Conservation (phyloP, 1,140 invertebrate genomes). For the Cyclargus thomasi region DNA sequence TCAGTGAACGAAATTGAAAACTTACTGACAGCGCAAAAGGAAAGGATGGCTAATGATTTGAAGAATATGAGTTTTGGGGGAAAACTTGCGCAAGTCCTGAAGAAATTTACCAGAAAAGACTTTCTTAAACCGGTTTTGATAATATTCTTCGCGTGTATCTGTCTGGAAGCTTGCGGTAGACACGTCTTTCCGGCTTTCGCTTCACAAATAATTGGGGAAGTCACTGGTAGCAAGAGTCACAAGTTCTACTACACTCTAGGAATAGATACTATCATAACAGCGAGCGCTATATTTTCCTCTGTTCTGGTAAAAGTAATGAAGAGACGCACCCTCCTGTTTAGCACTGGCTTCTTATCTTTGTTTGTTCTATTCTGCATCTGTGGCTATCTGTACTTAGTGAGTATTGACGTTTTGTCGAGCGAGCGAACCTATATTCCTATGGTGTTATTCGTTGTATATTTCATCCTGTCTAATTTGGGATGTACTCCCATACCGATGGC, state of each 20-base stretch:
- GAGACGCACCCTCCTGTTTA: slow-evolving; percentile 45
- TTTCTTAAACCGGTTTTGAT: slow-evolving; percentile 50
- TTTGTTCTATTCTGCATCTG: slow-evolving; percentile 36
- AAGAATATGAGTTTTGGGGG: slow-evolving; percentile 14
- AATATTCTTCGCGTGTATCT: slow-evolving; percentile 32
- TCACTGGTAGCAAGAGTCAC: slow-evolving; percentile 39
- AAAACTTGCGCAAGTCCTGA: slow-evolving; percentile 32
- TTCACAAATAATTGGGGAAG: slow-evolving; percentile 44
- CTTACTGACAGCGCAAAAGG: slow-evolving; percentile 43
- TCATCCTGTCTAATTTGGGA: slow-evolving; percentile 51
- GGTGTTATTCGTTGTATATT: slow-evolving; percentile 42
- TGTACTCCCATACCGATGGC: slow-evolving; percentile 54
- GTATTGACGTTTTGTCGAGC: slow-evolving; percentile 35
- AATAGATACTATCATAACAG: slow-evolving; percentile 51
- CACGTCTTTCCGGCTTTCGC: slow-evolving; percentile 59
- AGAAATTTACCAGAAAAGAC: slow-evolving; percentile 47
- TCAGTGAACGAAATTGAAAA: slow-evolving; percentile 41
- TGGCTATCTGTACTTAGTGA: slow-evolving; percentile 38
- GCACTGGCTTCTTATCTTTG: slow-evolving; percentile 40
- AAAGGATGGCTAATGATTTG: slow-evolving; percentile 19
- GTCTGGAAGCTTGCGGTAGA: slow-evolving; percentile 49
- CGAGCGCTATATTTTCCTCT: slow-evolving; percentile 47
- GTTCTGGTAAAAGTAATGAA: slow-evolving; percentile 47
- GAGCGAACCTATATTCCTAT: slow-evolving; percentile 42
- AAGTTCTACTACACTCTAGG: slow-evolving; percentile 48